Conservation (phyloP, 2,797 vertebrate genomes). For the Petrocephalus schoutedeni region DNA sequence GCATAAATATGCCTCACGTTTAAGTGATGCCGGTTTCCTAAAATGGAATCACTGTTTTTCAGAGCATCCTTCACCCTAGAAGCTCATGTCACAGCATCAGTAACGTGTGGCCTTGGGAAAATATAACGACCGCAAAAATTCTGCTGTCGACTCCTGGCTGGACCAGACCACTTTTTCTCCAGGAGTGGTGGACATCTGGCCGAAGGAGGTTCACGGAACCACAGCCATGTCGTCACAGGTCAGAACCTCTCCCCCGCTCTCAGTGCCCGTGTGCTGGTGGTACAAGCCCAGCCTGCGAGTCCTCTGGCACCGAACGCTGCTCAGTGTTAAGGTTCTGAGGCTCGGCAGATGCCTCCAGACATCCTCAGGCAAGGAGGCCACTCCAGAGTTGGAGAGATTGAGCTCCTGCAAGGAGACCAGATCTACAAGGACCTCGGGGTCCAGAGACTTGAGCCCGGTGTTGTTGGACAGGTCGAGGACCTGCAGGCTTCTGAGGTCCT, state of each 20-base stretch:
- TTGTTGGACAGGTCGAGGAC: slow-evolving; percentile 85
- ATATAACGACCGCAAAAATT: neutral
- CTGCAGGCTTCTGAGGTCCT: slow-evolving; percentile 73
- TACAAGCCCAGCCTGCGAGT: slow-evolving; percentile 80
- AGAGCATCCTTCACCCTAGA: neutral
- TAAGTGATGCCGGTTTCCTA: neutral
- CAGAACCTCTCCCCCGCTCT: slow-evolving; percentile 68
- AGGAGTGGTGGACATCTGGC: neutral
- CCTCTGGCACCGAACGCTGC: slow-evolving; percentile 74
- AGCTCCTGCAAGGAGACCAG: slow-evolving; percentile 85
- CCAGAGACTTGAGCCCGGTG: slow-evolving; percentile 61
- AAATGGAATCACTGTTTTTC: neutral
- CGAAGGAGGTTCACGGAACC: slow-evolving; percentile 38
- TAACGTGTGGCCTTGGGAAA: neutral
- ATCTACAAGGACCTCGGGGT: slow-evolving; percentile 68
- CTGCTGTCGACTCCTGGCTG: neutral
- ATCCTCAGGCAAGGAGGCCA: slow-evolving; percentile 66
- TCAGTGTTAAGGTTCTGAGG: slow-evolving; percentile 76
- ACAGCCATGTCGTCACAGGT: slow-evolving; percentile 64
- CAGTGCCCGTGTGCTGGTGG: slow-evolving; percentile 73
- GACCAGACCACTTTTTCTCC: neutral
- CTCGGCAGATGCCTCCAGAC: slow-evolving; percentile 75
- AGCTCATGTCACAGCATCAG: neutral
- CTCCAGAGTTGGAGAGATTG: slow-evolving; percentile 73
- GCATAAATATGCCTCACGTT: neutral